These are phyloP conservation scores for Platorchestia sp. DNA, from an alignment of 1,140 invertebrate species.

Conservation along the genomic window DNA sequence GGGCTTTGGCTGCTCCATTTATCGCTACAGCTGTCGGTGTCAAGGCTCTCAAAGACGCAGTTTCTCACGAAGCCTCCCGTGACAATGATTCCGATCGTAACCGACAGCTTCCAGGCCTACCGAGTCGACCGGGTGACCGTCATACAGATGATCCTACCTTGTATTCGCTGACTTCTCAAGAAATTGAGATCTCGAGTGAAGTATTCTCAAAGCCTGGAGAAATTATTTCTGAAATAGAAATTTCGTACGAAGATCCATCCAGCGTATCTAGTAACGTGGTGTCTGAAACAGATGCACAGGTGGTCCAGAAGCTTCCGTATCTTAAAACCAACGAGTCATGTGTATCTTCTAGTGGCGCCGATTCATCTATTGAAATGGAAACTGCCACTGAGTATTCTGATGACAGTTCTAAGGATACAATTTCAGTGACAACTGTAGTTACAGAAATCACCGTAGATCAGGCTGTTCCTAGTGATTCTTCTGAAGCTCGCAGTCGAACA, in stretches of 20 bases:
- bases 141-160: neutral
- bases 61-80: neutral
- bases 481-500: neutral
- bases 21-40: slow-evolving; percentile 76
- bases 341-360: neutral
- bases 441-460: slow-evolving; percentile 12
- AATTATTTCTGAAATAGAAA: neutral
- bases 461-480: neutral
- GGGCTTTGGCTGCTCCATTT: slow-evolving; percentile 42
- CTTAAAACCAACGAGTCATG: neutral
- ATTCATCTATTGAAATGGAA: neutral
- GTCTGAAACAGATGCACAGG: neutral
- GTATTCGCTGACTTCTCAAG: neutral
- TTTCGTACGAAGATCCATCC: neutral
- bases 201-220: neutral
- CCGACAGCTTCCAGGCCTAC: neutral
- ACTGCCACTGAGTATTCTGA: neutral
- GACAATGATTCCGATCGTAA: neutral
- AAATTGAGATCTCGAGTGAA: neutral
- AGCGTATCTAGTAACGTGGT: neutral
- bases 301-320: neutral
- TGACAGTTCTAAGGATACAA: slow-evolving; percentile 24
- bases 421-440: slow-evolving; percentile 26
- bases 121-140: neutral
- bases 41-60: slow-evolving; percentile 81